Base-by-base conservation (phyloP, 2,888 invertebrate species). In the Drosophila multiciliata region DNA sequence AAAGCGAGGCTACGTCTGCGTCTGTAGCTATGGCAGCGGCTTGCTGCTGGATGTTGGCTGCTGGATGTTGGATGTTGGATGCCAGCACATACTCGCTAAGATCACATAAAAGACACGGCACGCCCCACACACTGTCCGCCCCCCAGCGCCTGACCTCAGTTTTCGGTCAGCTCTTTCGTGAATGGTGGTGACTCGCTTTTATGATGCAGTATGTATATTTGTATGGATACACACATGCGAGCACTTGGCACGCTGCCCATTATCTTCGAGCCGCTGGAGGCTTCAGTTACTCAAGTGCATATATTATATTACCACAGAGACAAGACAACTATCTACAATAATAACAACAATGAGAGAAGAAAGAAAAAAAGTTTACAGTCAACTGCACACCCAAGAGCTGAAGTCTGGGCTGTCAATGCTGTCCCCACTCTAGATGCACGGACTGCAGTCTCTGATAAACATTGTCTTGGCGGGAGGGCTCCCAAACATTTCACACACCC, bases 181-280 rank as follows among this genome's bases (percentile, higher is more conserved):
- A 81, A 78, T 79, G 81, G 81, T 69, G 68, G 81, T 69, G 68
- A 74, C 71, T 80, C 78, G 83, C 87, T 80, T 87, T 86, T 86
- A 85, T 89, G 90, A 85, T 88, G 86, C 88, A 87, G 75, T 89
- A 8, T 54, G 23, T 55, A n/a, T 29, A 55, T 55, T 15, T 55
- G 57, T 66, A 23, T 60, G 33, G 32, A 35, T 50, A 60, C 63
- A 66, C 52, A 76, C 49, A 79, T 73, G 77, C 73, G 79, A 76
- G 76, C 86, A 78, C 86, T 87, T 87, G 87, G 90, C 90, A 90
- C 88, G 87, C 90, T 90, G 82, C 89, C 90, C 89, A 87, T 87
- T 87, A 88, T 90, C 83, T 85, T 42, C 49, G 54, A 76, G 42
- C 54, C 32, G 79, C 82, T 79, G 73, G 72, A 65, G 82, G 75